phyloP scores from a whole-genome alignment of 2,113 vertebrate genomes.

The Malurus alboscapulatus region DNA sequence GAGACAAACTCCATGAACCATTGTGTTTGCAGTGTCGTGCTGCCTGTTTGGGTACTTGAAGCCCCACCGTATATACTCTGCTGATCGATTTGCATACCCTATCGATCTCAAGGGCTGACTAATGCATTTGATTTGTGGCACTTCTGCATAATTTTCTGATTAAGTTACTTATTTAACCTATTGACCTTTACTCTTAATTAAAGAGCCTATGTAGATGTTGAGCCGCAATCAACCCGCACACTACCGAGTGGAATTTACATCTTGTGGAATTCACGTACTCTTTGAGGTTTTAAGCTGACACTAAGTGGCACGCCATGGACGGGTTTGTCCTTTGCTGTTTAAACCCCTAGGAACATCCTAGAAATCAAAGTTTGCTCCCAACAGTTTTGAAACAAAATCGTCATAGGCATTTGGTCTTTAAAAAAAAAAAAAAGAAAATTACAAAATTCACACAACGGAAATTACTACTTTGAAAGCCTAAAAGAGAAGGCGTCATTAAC shows the following conservation, averaged over 20 bases:
- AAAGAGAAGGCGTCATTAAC: not conserved
- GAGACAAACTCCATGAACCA: not conserved
- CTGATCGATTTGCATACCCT: constrained; percentile 79
- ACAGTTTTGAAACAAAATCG: not conserved
- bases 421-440: not conserved
- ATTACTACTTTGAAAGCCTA: not conserved
- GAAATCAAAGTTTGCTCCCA: not conserved
- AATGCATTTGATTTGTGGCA: constrained; percentile 74
- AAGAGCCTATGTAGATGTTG: constrained; percentile 77
- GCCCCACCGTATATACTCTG: constrained; percentile 45
- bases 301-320: not conserved
- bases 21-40: constrained; percentile 44
- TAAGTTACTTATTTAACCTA: constrained; percentile 84
- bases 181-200: constrained; percentile 85
- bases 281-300: constrained; percentile 1
- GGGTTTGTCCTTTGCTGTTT: not conserved
- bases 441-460: not conserved
- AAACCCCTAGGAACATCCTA: not conserved
- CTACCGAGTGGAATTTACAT: constrained; percentile 62
- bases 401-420: not conserved
- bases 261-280: constrained; percentile 20
- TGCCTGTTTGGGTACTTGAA: constrained; percentile 58
- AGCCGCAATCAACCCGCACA: constrained; percentile 75
- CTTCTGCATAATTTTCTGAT: constrained; percentile 83
- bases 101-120: constrained; percentile 78